Base-by-base conservation (phyloP, 2,888 invertebrate species). In the Leptothorax acervorum region DNA sequence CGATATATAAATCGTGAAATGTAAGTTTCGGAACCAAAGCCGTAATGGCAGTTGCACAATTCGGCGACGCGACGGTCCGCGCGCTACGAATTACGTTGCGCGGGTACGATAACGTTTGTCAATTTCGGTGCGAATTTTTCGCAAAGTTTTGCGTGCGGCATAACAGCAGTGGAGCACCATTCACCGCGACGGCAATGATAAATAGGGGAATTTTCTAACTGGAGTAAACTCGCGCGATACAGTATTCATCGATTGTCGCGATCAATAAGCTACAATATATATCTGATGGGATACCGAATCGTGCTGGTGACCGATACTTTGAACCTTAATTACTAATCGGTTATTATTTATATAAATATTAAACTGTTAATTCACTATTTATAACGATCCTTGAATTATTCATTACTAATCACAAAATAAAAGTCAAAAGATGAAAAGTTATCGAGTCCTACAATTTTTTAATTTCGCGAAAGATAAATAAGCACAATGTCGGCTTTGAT, bases 1-100 rank as follows among this genome's bases (percentile, higher is more conserved):
- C 71, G 85, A 88, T 84, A 39, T 89, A 86, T 89, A 89, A 89
- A 89, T 89, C 89, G 87, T 62, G 83, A 63, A 62, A 68, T 57
- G 86, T 87, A 82, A 87, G 86, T 89, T 89, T 86, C 42, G 18
- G 35, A 76, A 87, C 82, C 68, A 74, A 84, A 87, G 89, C 75
- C 87, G 84, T 85, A 87, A 86, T 86, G 85, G 62, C 68, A 65
- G 82, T 85, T 85, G 78, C 66, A 81, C 83, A 84, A 88, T 78
- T 73, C 83, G 31, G 45, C 18, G 31, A 71, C 48, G 45, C 18
- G 31, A 71, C 48, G 45, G 68, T 45, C 75, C 68, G 68, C 68
- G 62, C 63, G 35, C 62, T 55, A 75, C 75, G 76, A 63, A 63
- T 75, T 82, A 63, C 60, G 57, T n/a, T 31, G 11, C 60, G 75